Conservation (phyloP, 2,113 vertebrate genomes). For the Phylloscopus trochilus region DNA sequence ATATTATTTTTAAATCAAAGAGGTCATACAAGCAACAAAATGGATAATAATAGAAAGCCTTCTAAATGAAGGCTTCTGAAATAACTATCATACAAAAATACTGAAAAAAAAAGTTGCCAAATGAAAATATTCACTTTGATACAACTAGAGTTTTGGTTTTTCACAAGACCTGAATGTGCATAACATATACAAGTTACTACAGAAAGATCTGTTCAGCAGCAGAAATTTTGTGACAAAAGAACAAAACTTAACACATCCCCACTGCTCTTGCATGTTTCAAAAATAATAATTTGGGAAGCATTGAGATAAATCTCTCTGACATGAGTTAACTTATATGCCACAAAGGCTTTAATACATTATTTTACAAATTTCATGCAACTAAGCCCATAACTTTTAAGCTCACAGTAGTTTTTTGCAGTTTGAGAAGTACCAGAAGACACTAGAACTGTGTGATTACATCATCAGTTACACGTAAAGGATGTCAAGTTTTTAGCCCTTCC, state of each 20-base stretch:
- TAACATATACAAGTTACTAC: not conserved
- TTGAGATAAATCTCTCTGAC: not conserved
- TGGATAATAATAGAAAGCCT: not conserved
- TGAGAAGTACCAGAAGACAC: not conserved
- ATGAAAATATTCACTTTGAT: not conserved
- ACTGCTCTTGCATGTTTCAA: not conserved
- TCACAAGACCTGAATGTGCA: not conserved
- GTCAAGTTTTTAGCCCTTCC: not conserved
- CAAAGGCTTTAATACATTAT: not conserved
- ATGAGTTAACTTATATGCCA: not conserved
- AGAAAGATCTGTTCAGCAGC: not conserved
- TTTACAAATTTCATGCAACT: not conserved
- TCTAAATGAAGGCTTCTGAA: not conserved
- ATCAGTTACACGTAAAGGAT: not conserved
- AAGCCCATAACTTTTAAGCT: not conserved
- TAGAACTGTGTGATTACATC: not conserved
- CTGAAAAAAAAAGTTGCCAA: not conserved
- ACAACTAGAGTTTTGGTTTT: not conserved
- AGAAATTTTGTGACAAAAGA: not conserved
- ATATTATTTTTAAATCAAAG: not conserved
- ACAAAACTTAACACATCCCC: not conserved
- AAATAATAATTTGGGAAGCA: not conserved
- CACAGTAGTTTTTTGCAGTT: not conserved
- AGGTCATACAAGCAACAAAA: not conserved
- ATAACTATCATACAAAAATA: not conserved